Base-by-base conservation (phyloP, 2,888 invertebrate genomes). In the Thelaira solivaga region DNA sequence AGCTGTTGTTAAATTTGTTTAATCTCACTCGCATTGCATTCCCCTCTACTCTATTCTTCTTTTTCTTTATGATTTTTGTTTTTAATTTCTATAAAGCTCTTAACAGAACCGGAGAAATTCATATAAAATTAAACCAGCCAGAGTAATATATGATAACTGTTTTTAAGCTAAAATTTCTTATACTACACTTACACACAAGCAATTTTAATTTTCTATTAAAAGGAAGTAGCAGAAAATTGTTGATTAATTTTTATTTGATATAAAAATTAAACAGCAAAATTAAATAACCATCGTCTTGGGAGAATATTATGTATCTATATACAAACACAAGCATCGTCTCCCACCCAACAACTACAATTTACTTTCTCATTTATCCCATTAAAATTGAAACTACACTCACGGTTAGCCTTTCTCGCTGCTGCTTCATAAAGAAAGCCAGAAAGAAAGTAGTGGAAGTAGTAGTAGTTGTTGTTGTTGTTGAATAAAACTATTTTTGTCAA, bases 401-500 rank as follows among this genome's bases (percentile, higher is more conserved):
- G 29, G 20, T 26, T 41, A 47, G 5, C n/a, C 24, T 6, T 7
- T 4, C 11, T 1, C 16, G 13, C 1, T 31, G 18, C 18, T 49
- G 22, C 20, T 34, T n/a, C 11, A 1, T 20, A 36, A 55, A 2
- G 22, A 22, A 13, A n/a, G n/a, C n/a, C n/a, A n/a, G n/a, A n/a
- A n/a, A 36, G 22, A 24, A 36, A 18, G 39, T 55, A 16, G 1
- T 26, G 7, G 2, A 1, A 8, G 3, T 31, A 31, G 4, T 8
- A 45, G 47, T 51, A 65, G 57, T 65, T 51, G 51, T 51, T 53
- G 34, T 34, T 36, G 11, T 22, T n/a, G 34, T 22, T 34, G n/a
- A 8, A 34, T 34, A 22, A 72, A 65, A 76, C 71, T 76, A 76
- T 76, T 71, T 76, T 77, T 43, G 69, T 69, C 72, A 73, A 55